Conservation (phyloP, 2,797 vertebrate genomes). For the Poecilia wingei region DNA sequence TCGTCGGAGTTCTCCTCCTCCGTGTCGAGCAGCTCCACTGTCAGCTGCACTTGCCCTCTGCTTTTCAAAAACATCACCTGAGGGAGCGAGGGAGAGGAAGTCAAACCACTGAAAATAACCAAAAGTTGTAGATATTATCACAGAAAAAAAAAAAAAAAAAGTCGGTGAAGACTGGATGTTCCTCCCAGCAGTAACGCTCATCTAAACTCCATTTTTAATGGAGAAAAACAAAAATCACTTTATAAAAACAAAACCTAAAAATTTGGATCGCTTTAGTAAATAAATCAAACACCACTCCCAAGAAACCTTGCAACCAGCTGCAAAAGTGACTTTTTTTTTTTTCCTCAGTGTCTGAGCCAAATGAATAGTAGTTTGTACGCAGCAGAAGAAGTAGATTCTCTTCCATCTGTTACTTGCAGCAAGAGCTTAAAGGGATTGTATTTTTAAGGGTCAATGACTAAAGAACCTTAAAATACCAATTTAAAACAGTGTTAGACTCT, state of each 20-base stretch:
- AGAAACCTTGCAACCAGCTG: neutral
- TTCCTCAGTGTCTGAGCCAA: neutral
- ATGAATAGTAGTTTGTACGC: neutral
- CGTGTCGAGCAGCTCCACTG: slow-evolving; percentile 95
- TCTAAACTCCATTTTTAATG: neutral
- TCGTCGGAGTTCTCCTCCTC: slow-evolving; percentile 98
- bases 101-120: neutral
- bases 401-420: neutral
- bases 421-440: neutral
- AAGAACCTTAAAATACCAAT: neutral
- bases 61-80: slow-evolving; percentile 94
- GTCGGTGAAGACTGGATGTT: neutral
- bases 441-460: neutral
- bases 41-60: slow-evolving; percentile 91
- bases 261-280: neutral
- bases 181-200: neutral
- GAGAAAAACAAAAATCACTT: neutral
- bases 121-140: neutral
- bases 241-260: neutral
- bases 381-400: neutral
- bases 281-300: neutral
- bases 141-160: neutral
- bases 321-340: neutral
- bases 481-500: neutral
- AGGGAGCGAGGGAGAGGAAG: slow-evolving; percentile 1